phyloP scores from a whole-genome alignment of 2,888 invertebrate species.

The Drosophila hamatofila region DNA sequence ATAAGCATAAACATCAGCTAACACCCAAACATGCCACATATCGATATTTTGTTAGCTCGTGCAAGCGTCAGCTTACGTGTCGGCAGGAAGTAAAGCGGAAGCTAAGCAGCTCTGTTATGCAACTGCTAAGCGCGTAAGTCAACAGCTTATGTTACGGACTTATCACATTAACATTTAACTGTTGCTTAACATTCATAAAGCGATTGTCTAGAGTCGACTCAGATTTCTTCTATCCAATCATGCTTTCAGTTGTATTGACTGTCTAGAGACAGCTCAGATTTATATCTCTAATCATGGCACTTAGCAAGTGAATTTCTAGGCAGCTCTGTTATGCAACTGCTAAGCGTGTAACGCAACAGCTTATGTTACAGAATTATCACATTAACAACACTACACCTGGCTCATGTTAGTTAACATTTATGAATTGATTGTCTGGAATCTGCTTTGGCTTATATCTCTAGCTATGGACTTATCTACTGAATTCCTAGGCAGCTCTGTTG shows the following conservation, averaged over 20 bases:
- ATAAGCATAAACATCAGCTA: constrained; percentile 12
- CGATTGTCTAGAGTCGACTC: background rate
- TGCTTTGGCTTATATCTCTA: background rate
- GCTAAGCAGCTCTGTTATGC: constrained; percentile 9
- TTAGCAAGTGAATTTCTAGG: too few species aligned
- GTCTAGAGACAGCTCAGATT: background rate
- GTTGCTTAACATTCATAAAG: background rate
- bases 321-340: background rate
- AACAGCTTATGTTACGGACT: background rate
- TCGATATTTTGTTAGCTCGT: constrained; percentile 12
- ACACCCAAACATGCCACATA: constrained; percentile 17
- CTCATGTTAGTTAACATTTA: background rate
- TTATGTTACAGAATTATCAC: background rate
- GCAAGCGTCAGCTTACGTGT: background rate
- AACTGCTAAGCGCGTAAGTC: background rate
- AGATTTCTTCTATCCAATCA: background rate
- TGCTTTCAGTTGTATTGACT: background rate
- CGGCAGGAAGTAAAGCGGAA: background rate
- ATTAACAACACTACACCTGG: background rate
- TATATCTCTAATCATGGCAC: background rate
- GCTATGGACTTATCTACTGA: too few species aligned
- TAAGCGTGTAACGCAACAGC: too few species aligned
- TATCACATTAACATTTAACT: background rate
- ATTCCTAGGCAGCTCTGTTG: too few species aligned
- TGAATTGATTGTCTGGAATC: background rate